Evolutionary conservation across 2,888 invertebrate species (phyloP), one percentile per base, ranked within the genome.

Genomic region (Eucera pruinosa): DNA sequence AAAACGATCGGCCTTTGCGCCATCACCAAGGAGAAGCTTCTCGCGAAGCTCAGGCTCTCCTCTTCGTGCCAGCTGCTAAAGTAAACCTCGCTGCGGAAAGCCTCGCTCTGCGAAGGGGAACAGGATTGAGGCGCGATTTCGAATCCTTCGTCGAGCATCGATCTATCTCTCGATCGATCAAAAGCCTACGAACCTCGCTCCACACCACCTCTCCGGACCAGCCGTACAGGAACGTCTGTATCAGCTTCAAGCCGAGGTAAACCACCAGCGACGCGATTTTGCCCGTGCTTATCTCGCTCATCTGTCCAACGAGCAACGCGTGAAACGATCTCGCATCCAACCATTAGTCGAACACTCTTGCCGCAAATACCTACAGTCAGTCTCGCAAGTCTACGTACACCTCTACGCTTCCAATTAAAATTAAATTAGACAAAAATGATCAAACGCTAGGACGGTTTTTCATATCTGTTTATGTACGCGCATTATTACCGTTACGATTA

Each of bases 1-100:
- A 90, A 50, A 45, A 60, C 36, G 0, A 89, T 65, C 20, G 89
- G 86, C 36, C 80, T 86, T 66, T 87, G 88, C 52, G 72, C 73
- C 0, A 86, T 72, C 47, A 86, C 76, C 4, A 86, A 60, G 0
- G 81, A 52, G n/a, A 89, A 36, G 6, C 79, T 74, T 67, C 72
- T 81, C 7, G 84, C 61, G 4, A 62, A 25, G 33, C 50, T 73
- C 13, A 13, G 39, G 13, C 86, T 74, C 15, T 72, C 74, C 11
- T 43, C 4, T 11, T 75, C 67, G 4, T 79, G 55, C 89, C 89
- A 89, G 4, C 68, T 39, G 6, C 82, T 65, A 4, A 73, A 78
- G 66, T 87, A 90, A 11, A 86, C 78, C 1, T 87, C 80, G 18
- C 73, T 50, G 6, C 76, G 66, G 50, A 88, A 85, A 6, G 61